Evolutionary conservation across 2,113 vertebrate species (phyloP), one percentile per base, ranked within the genome.

Genomic region (Macquaria australasica): DNA sequence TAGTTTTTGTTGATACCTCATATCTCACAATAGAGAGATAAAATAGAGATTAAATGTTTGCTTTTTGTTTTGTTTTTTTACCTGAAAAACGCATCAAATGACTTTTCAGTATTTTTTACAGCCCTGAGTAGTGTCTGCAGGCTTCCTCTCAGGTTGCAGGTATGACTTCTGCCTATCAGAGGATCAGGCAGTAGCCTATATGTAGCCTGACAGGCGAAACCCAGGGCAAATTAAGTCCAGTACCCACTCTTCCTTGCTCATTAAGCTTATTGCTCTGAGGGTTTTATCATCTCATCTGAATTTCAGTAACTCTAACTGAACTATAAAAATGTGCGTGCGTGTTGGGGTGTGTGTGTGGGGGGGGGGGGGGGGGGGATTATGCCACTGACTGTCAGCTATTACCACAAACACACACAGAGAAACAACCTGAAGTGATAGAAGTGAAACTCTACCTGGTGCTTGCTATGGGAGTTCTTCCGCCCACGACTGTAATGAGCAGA

Each of bases 381-480:
- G n/a, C n/a, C 31, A 8, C 3, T 8, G 20, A 58, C 21, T 9
- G 1, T 50, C n/a, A 21, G 12, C 5, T 45, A 55, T 55, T 15
- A 50, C 28, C 84, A 68, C 21, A 82, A 21, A 34, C 67, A 11
- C 67, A 11, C 28, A 16, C 31, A 81, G 56, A 69, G 48, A 68
- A 64, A 72, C 79, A 69, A 28, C 7, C 51, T 16, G 50, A 21
- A 58, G 31, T 15, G 28, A 58, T 1, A 28, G 34, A 73, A 16
- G 28, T 72, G 76, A 78, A 92, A 96, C 93, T 72, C 81, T 98
- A 99, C 98, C 98, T 99, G 98, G 91, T 99, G 97, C 94, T 98
- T 97, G 8, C 97, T 96, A 93, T 99, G 98, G 87, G 98, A 99
- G 95, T 99, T 99, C 92, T 98, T 98, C 95, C 98, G 96, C 94